Percentiles rank a stretch among this genome's conserved stretches.
These are phyloP conservation scores for Dipodomys spectabilis DNA, from an alignment of 2,113 vertebrate species.

Conservation along the genomic window DNA sequence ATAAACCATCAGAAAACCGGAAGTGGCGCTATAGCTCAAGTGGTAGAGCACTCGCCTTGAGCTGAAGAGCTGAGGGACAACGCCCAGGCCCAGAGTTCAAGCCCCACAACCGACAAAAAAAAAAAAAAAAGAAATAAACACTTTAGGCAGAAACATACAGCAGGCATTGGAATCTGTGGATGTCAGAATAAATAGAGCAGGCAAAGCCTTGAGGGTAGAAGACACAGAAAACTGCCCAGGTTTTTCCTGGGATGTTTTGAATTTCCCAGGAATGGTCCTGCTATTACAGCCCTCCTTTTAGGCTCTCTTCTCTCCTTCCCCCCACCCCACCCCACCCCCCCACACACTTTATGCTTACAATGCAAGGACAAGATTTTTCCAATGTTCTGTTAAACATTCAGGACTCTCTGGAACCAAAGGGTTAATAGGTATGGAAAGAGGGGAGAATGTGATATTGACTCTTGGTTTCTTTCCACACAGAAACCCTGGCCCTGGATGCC, in stretches of 20 bases:
- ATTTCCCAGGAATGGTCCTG: constrained; percentile 21
- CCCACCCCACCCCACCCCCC: not conserved
- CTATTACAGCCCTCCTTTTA: constrained; percentile 22
- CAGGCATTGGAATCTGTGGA: constrained; percentile 9
- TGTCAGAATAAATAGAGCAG: constrained; percentile 44
- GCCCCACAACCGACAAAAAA: no score
- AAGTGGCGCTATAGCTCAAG: no score
- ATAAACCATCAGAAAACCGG: no score
- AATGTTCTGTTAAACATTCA: constrained; percentile 77
- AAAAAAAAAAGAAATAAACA: constrained; percentile 64
- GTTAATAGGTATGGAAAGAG: constrained; percentile 80
- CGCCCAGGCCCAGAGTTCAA: no score
- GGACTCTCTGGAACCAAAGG: constrained; percentile 81
- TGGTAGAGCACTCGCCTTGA: no score
- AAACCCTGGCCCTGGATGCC: constrained; percentile 99
- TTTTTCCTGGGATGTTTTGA: constrained; percentile 47
- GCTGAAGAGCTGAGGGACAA: no score
- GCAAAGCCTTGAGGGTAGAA: constrained; percentile 54
- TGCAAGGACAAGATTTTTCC: constrained; percentile 63
- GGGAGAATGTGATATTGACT: constrained; percentile 87
- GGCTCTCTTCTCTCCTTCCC: constrained; percentile 52
- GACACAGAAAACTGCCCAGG: constrained; percentile 47
- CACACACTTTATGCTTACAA: not conserved
- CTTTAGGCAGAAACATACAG: constrained; percentile 64
- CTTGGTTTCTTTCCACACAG: constrained; percentile 91